phyloP scores from a whole-genome alignment of 1,140 invertebrate genomes.

The Lepidostoma basale region DNA sequence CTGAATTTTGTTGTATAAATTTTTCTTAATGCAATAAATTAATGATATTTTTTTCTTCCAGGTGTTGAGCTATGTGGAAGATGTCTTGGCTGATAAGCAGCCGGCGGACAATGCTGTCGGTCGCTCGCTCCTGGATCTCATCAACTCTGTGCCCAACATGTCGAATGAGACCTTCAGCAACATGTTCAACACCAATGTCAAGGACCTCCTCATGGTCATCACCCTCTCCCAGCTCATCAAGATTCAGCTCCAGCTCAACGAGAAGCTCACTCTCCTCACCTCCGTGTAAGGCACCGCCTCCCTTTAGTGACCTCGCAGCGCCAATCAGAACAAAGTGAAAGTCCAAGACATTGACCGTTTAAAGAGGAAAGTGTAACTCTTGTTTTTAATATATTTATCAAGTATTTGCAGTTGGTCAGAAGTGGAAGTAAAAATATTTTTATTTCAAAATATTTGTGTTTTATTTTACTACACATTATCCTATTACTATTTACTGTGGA shows the following conservation, averaged over 20 bases:
- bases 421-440: slow-evolving; percentile 25
- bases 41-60: slow-evolving; percentile 36
- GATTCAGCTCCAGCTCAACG: slow-evolving; percentile 93
- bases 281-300: slow-evolving; percentile 53
- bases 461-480: too few relatives aligned
- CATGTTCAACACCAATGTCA: slow-evolving; percentile 95
- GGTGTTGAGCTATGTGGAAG: slow-evolving; percentile 88
- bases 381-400: neutral
- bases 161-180: slow-evolving; percentile 88
- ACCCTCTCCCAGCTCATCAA: slow-evolving; percentile 95
- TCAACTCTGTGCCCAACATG: slow-evolving; percentile 90
- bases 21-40: neutral
- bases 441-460: slow-evolving; percentile 13
- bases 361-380: neutral
- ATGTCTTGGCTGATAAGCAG: slow-evolving; percentile 76
- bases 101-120: slow-evolving; percentile 82
- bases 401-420: neutral
- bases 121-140: slow-evolving; percentile 84
- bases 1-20: too few relatives aligned
- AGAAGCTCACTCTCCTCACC: slow-evolving; percentile 87
- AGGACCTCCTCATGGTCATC: slow-evolving; percentile 95
- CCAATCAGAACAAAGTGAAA: slow-evolving; percentile 17
- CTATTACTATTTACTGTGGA: too few relatives aligned
- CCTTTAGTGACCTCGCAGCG: neutral
- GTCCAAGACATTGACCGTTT: slow-evolving; percentile 6